Base-by-base conservation (phyloP, 2,888 invertebrate genomes). In the Vannuccia rotundouncinata region DNA sequence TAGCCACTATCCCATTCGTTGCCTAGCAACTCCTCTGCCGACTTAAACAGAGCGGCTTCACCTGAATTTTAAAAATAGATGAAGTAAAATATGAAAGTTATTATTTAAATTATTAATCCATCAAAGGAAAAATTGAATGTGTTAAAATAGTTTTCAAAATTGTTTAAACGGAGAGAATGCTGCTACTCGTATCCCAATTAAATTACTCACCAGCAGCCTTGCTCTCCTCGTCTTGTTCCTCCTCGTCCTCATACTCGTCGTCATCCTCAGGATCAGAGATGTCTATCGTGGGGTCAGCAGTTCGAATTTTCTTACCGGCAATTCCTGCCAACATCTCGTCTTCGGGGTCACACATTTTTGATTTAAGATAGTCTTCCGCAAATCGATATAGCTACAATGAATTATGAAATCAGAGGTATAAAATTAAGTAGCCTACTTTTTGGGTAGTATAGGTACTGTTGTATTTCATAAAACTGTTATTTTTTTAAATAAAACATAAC, bases 1-100 rank as follows among this genome's bases (percentile, higher is more conserved):
- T 75, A 1, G 1, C 31, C 60, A 28, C 31, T 22, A 27, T 66
- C 66, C 66, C 66, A 66, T 5, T 79, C 60, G 25, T 30, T 79
- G 2, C 80, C 80, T 59, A 80, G 45, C 10, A 80, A 31, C 66
- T 80, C 80, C 27, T 80, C 80, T 0, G 80, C 80, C n/a, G 78
- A 31, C 28, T 80, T 25, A 27, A 78, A 78, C 10, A 78, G 78
- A n/a, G 78, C 78, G 5, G 27, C 28, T 29, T 78, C 78, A 5
- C 78, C 78, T 27, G 66, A 28, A 45, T 10, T 45, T 45, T 45
- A 45, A 45, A 45, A 45, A 45, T 10, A 45, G 45, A 10, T 17
- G 17, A 45, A 10, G 17, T 45, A 10, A 45, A 45, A 45, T 45
- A 45, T 45, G 17, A 45, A 45, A 45, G 5, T 10, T 17, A 45